Evolutionary conservation across 2,888 invertebrate species (phyloP), one percentile per base, ranked within the genome.

Genomic region (Drosophila nr. perissopoda): DNA sequence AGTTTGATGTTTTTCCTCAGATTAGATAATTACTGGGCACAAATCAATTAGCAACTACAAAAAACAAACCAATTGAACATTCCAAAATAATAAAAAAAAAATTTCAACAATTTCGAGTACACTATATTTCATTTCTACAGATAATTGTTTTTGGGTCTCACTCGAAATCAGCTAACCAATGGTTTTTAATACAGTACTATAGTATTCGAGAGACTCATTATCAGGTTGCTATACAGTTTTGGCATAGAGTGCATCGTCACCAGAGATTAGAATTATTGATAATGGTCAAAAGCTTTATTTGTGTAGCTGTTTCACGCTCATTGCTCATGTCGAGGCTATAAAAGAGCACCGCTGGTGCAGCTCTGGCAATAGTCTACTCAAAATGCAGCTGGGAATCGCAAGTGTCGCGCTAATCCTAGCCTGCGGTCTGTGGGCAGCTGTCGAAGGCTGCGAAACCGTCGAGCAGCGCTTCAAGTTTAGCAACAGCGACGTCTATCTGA

Each of bases 391-490:
- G 16, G 56, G 42, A 10, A 52, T 66, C 18, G 6, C 61, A 69
- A 53, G 51, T 52, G 36, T 8, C 10, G 42, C 38, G 10, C 38
- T 78, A 27, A 42, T 88, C 53, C 29, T 82, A 10, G 31, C 57
- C 58, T 74, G 72, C 68, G 70, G 68, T 70, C 51, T 70, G 21
- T 84, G 75, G 77, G 56, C 60, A 49, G 38, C 57, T 7, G 71
- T 54, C 1, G 49, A 75, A 8, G 56, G 79, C 31, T 92, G 92
- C 36, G 74, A 77, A 62, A 80, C 76, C 56, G 79, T 89, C n/a
- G 91, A 90, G 38, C 91, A 90, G 70, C 87, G 83, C 5, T 88
- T 84, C 42, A 81, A 89, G 69, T 92, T 92, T 63, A 79, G 80
- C 3, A 91, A 91, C 59, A 88, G 89, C 18, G 87, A 92, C 69